Evolutionary conservation across 2,113 vertebrate species (phyloP).

Genomic region (Dolichotis patagonum): DNA sequence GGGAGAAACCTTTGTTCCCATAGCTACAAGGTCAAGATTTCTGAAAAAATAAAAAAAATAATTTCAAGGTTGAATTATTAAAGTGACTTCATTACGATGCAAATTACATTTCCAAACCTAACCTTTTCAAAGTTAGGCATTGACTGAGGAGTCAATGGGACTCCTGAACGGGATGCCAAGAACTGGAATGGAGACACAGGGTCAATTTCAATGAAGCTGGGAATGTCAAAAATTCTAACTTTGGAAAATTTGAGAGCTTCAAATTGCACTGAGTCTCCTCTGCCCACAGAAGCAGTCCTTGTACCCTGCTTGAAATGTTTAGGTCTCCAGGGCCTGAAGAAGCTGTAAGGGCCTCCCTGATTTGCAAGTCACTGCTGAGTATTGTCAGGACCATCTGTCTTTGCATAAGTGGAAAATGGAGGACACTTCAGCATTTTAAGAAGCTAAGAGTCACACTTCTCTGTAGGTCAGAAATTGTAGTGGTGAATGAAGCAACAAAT

Average conservation of each 20-base stretch:
- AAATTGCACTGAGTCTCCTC: neutral
- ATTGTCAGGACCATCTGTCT: neutral
- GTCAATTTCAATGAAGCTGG: neutral
- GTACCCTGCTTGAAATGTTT: neutral
- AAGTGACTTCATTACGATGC: constrained; percentile 30
- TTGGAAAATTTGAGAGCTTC: neutral
- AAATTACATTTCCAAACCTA: constrained; percentile 17
- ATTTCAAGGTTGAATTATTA: neutral
- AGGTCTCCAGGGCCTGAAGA: neutral
- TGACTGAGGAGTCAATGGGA: neutral
- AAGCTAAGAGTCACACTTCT: neutral
- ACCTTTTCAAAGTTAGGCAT: neutral
- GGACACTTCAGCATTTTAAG: neutral
- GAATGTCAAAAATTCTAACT: neutral
- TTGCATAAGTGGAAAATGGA: neutral
- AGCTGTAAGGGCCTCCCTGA: neutral
- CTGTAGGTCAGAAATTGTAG: neutral
- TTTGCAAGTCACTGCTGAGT: neutral
- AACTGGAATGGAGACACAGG: neutral
- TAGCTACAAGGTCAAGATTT: constrained; percentile 24
- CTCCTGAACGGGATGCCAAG: neutral
- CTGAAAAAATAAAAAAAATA: neutral
- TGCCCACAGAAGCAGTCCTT: neutral
- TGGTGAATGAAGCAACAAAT: neutral
- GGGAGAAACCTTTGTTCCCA: neutral